phyloP scores from a whole-genome alignment of 2,113 vertebrate genomes.

The Ammospiza nelsoni region DNA sequence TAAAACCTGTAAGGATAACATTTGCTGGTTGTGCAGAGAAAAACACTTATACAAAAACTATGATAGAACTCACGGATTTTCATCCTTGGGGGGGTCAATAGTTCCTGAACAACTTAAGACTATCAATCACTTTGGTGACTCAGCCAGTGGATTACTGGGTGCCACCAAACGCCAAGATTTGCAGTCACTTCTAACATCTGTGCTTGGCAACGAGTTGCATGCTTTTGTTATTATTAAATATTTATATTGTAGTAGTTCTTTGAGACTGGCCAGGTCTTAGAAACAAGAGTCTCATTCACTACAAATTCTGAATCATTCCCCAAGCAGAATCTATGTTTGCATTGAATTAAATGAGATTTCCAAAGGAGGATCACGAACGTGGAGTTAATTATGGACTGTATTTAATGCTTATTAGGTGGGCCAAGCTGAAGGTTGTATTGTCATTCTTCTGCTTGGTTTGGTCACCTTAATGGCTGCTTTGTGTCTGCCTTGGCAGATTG shows the following conservation, averaged over 20 bases:
- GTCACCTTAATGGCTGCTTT: neutral
- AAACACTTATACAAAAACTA: neutral
- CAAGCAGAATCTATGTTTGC: neutral
- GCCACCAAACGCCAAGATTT: constrained; percentile 55
- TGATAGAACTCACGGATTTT: neutral
- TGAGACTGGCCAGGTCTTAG: constrained; percentile 29
- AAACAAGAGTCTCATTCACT: constrained; percentile 44
- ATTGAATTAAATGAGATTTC: neutral
- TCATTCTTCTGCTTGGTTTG: neutral
- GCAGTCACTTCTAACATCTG: constrained; percentile 11
- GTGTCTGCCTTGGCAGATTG: neutral
- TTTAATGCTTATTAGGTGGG: neutral
- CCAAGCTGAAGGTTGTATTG: neutral
- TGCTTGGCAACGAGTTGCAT: constrained; percentile 38
- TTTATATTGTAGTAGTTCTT: constrained; percentile 48
- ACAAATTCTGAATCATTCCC: neutral
- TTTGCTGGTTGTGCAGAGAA: neutral
- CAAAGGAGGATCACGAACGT: neutral
- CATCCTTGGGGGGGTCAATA: neutral
- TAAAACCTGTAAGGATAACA: neutral
- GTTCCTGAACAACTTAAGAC: constrained; percentile 5
- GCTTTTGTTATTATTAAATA: constrained; percentile 53
- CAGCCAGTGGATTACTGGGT: neutral
- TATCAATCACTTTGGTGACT: neutral
- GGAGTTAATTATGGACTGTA: neutral